Base-by-base conservation (phyloP, 2,113 vertebrate species). In the Anser brachyrhynchus region DNA sequence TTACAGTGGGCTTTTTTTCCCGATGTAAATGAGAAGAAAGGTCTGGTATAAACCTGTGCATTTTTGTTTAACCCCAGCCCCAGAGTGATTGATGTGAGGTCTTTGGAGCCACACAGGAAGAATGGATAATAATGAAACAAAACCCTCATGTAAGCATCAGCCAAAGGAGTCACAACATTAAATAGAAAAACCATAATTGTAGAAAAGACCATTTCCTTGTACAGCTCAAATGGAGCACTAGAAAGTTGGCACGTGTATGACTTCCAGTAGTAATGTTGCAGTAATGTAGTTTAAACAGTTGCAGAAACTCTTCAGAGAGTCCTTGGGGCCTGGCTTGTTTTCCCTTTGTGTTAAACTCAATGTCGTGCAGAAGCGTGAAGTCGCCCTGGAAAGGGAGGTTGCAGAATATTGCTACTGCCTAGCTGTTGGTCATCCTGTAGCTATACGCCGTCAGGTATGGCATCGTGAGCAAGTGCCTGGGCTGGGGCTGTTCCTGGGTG, bases 71-170 rank as follows among this genome's bases (percentile, higher is more conserved):
- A 91, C 46, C 23, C 58, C 7, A 59, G 54, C 10, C 72, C 43
- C 88, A 64, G 78, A 25, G 59, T 4, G 14, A 72, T 6, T 72
- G 72, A 61, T 65, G 44, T 33, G 59, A 37, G 6, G 29, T 79
- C 49, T 64, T 92, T 87, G 65, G 33, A 73, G 73, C 78, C 89
- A 55, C 66, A 72, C 21, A 70, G 89, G 66, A 94, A 75, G 39
- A 58, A 87, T 92, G 39, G 41, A 37, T 66, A 91, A 54, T 61
- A 91, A 21, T 86, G 85, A 94, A 96, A 92, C 46, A 76, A 90
- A 75, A 58, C 33, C 43, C 29, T 92, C 52, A 51, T 83, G 16
- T n/a, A 67, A 31, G 13, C 39, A 1, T 92, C 43, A 89, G 80
- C 79, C 84, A 93, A 87, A 80, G 15, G 28, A 90, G 25, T 87